Percentiles rank a stretch among this genome's conserved stretches.
These are phyloP conservation scores for human (Homo sapiens) DNA, from an alignment of 2,113 vertebrate genomes.

Conservation along the genomic window DNA sequence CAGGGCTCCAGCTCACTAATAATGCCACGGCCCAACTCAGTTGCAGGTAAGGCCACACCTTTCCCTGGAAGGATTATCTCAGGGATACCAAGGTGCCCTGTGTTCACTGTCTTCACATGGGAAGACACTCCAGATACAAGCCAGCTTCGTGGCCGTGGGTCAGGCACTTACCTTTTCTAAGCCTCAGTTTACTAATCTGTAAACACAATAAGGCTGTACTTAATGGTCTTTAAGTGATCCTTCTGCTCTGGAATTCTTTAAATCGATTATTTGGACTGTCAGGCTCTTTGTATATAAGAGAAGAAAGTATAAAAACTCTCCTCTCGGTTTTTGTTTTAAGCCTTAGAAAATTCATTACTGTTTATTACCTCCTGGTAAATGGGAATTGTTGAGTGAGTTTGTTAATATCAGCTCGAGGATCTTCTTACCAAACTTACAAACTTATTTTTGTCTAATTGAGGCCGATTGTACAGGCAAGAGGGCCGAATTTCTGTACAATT, in stretches of 20 bases:
- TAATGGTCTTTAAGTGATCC: not conserved
- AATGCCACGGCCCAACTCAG: slow-evolving; percentile 98
- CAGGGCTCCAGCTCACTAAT: slow-evolving; percentile 91
- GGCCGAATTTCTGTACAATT: not conserved
- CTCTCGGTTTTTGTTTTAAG: not conserved
- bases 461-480: not conserved
- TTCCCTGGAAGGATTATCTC: not conserved
- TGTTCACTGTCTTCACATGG: not conserved
- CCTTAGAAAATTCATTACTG: not conserved
- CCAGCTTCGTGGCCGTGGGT: not conserved
- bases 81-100: not conserved
- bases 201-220: not conserved
- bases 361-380: not conserved
- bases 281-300: not conserved
- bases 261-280: not conserved
- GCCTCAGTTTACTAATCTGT: not conserved
- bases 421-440: slow-evolving; percentile 33
- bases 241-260: not conserved
- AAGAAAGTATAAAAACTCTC: not conserved
- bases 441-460: not conserved
- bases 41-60: slow-evolving; percentile 91
- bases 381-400: not conserved
- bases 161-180: not conserved
- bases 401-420: not conserved
- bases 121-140: not conserved